Base-by-base conservation (phyloP, 2,113 vertebrate species). In the Fulmarus glacialis region DNA sequence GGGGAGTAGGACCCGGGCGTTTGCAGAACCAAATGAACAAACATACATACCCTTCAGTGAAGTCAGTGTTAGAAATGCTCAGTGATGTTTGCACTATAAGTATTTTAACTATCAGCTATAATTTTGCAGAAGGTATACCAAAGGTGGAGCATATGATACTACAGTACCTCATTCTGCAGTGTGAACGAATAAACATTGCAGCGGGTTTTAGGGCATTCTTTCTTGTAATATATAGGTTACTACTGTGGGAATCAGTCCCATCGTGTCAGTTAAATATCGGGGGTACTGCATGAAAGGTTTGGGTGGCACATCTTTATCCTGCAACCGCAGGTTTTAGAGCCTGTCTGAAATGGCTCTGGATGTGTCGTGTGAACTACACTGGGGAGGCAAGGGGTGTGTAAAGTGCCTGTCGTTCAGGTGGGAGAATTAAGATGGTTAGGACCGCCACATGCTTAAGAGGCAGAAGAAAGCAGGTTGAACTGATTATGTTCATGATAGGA, bases 251-350 rank as follows among this genome's bases (percentile, higher is more conserved):
- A 19, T 32, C 29, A 8, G 15, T 75, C 15, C 38, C 13, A 2
- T 17, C 0, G 0, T 10, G 26, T 3, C 58, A 22, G 50, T 55
- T 64, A 36, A 50, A 20, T 52, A 52, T 20, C 0, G 4, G 7
- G 26, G 45, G 20, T 68, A 13, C 11, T 6, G 40, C 21, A 5
- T 8, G 6, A 50, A 64, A 70, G 34, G 11, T 47, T 34, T 32
- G 36, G 50, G 55, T 74, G 55, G 34, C 45, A 42, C 19, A 34
- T 27, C 34, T 77, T 84, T 40, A 50, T 47, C 18, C 64, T 50
- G n/a, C 43, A 26, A 11, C 23, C 1, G 8, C 45, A 53, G 48
- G 9, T 42, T 59, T 52, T 50, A 24, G 12, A 53, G 60, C 38
- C 30, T 59, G 70, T n/a, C 60, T 68, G 80, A 45, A 77, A 14